Percentiles rank a stretch among this genome's conserved stretches.
These are phyloP conservation scores for Ormia ochracea DNA, from an alignment of 2,888 invertebrate genomes.

Conservation along the genomic window DNA sequence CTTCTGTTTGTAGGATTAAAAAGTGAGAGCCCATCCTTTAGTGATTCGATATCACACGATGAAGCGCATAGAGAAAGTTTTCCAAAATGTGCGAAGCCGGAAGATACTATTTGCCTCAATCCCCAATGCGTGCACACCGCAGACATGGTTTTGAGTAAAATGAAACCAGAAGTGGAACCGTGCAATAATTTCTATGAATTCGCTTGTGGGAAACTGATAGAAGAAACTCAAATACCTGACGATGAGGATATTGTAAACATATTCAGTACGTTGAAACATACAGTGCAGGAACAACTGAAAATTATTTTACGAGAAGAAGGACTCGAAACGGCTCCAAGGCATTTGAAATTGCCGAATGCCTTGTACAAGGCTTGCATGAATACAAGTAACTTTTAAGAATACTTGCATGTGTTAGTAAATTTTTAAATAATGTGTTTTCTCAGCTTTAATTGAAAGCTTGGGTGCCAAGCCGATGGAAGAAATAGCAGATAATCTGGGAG, in stretches of 20 bases:
- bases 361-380: conserved; percentile 78
- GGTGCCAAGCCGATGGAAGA: conserved; percentile 85
- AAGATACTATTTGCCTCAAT: conserved; percentile 80
- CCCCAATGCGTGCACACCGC: conserved; percentile 88
- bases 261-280: conserved; percentile 76
- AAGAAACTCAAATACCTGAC: conserved; percentile 76
- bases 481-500: conserved; percentile 87
- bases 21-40: no score
- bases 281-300: conserved; percentile 50
- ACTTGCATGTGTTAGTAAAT: no score
- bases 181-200: not conserved
- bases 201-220: conserved; percentile 81
- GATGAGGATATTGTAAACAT: conserved; percentile 73
- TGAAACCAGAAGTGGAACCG: conserved; percentile 79
- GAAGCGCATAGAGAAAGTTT: not conserved
- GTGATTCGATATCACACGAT: conserved; percentile 72
- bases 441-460: conserved; percentile 87
- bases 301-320: conserved; percentile 74
- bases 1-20: conserved; percentile 73
- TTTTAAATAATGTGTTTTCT: not conserved
- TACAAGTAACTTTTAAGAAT: conserved; percentile 69
- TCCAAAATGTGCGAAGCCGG: not conserved
- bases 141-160: conserved; percentile 81
- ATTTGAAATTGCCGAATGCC: conserved; percentile 76
- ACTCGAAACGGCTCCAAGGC: conserved; percentile 72